Evolutionary conservation across 2,888 invertebrate genomes (phyloP), one percentile per base, ranked within the genome.

Genomic region (Agrilus biguttatus): DNA sequence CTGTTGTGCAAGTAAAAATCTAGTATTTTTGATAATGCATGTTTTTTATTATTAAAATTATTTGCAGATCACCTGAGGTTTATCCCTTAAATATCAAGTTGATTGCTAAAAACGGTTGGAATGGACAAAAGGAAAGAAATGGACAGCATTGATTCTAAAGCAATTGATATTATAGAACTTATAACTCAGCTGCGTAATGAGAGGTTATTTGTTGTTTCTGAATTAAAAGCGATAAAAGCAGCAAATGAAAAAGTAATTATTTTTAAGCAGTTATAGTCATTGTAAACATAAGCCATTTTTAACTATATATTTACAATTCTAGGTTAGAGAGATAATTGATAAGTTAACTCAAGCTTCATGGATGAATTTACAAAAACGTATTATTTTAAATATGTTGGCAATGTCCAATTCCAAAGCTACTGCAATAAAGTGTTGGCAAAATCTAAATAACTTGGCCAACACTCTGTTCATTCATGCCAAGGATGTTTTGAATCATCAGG

Each of bases 311-410:
- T 36, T 46, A 28, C 23, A 38, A 37, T 40, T 55, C 35, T 41
- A 73, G 73, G 71, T 77, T 14, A 57, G 67, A 39, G 66, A 64
- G 45, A 67, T 73, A 40, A 75, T 75, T 1, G 75, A 76, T 48
- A 67, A 71, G 45, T 63, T 81, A 37, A 73, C 75, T 21, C 80
- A 86, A 65, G 75, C 81, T 46, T 83, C 90, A 33, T 95, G 92
- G 88, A 77, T 91, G 47, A 84, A 86, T 47, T 80, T 85, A 3
- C 87, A 89, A 65, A 91, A 92, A 66, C 75, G 85, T 51, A 77
- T 85, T 50, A 86, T 85, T 62, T 70, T 88, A 21, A 82, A 85
- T 50, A 77, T 80, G 54, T 67, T 90, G 54, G 78, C 87, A 48
- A 73, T 83, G 35, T 76, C 86, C 38, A 47, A 35, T 28, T 72